Evolutionary conservation across 2,888 invertebrate genomes (phyloP).

Genomic region (Cantharis rufa): DNA sequence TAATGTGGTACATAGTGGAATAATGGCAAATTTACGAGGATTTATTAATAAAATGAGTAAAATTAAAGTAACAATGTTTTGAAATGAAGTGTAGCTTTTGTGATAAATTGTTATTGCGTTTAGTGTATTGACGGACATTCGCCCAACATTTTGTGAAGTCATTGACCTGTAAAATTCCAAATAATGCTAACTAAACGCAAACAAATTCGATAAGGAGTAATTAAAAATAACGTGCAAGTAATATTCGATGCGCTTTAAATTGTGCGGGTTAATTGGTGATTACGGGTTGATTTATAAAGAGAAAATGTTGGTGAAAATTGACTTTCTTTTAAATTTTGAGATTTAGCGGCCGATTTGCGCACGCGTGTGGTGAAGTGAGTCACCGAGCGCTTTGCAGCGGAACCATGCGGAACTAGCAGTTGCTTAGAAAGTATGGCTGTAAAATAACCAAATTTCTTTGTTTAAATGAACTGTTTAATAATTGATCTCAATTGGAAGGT

Average conservation of each 20-base stretch:
- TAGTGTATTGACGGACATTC: conserved; percentile 9
- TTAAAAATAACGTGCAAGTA: background rate
- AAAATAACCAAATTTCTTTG: conserved; percentile 57
- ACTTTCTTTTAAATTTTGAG: conserved; percentile 19
- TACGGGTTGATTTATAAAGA: background rate
- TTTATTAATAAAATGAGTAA: background rate
- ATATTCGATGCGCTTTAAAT: background rate
- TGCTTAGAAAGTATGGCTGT: conserved; percentile 52
- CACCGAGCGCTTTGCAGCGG: conserved; percentile 31
- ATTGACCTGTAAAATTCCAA: conserved; percentile 33
- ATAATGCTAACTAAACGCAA: conserved; percentile 7
- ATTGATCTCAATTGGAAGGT: conserved; percentile 32
- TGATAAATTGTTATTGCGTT: background rate
- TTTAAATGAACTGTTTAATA: conserved; percentile 51
- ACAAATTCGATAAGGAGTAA: background rate
- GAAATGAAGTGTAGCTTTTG: background rate
- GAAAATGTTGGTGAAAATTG: conserved; percentile 7
- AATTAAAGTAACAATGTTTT: background rate
- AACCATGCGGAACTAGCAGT: conserved; percentile 32
- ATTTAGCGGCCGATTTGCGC: conserved; percentile 19
- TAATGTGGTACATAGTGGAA: background rate
- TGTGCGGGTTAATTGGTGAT: background rate
- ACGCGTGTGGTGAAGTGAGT: conserved; percentile 23
- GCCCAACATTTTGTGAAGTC: conserved; percentile 29
- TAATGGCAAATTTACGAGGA: background rate